Evolutionary conservation across 2,888 invertebrate genomes (phyloP), one percentile per base, ranked within the genome.

Genomic region (Tachina fera): DNA sequence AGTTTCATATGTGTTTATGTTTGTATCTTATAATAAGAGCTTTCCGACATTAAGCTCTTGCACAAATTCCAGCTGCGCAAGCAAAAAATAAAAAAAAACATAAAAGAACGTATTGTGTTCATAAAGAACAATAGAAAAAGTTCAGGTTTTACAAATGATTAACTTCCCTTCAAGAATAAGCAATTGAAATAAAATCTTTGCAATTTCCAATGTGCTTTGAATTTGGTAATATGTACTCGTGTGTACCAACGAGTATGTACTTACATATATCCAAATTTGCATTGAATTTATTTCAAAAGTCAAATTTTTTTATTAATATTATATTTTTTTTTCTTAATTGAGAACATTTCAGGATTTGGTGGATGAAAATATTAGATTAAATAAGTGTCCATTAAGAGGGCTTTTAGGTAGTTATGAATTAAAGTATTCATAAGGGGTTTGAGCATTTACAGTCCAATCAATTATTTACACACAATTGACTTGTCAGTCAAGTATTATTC

Each of bases 131-230:
- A 75, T 70, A 49, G 45, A 81, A 68, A 51, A 41, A 80, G 41
- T 83, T 87, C 83, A 79, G 85, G 87, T 87, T 87, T 86, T 67
- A 85, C 83, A 74, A 77, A 85, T 84, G 87, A 87, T 86, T 86
- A 79, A 87, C 83, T 87, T 85, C 76, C 53, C 79, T 41, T 53
- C 63, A 76, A 61, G 80, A 67, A 58, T 53, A 71, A 76, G 51
- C 81, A 79, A 70, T 72, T 78, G 31, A 81, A 60, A 68, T 75
- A 13, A 51, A 49, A 63, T 72, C 41, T 51, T 74, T 75, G 60
- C 78, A 75, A 79, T 74, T 83, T 58, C n/a, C 10, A 67, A 75
- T 67, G 43, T 19, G 41, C 16, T 65, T 31, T 41, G 41, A 51
- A 67, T 77, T 71, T 60, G 71, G 51, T 45, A 77, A 83, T 83